These are phyloP conservation scores for Tinamus guttatus DNA, from an alignment of 2,113 vertebrate species.

Conservation along the genomic window DNA sequence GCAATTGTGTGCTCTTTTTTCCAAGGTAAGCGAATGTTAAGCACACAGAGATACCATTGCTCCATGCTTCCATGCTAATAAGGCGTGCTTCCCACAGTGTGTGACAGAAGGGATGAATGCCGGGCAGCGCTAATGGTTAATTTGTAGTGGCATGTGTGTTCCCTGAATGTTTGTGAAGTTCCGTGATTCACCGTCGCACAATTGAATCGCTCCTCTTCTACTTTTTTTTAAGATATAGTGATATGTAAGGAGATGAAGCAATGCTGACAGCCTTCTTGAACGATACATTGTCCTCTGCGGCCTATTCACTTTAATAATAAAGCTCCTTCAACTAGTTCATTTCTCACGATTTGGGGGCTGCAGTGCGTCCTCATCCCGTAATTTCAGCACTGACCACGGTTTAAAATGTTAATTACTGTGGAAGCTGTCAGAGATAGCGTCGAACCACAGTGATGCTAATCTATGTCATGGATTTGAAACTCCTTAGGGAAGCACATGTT, in stretches of 20 bases:
- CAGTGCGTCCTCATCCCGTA: constrained; percentile 53
- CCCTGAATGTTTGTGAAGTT: constrained; percentile 79
- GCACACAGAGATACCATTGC: constrained; percentile 62
- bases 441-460: constrained; percentile 75
- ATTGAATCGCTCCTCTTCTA: constrained; percentile 51
- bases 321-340: constrained; percentile 59
- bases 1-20: constrained; percentile 56
- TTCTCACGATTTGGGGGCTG: constrained; percentile 55
- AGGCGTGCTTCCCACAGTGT: constrained; percentile 82
- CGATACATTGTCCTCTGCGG: constrained; percentile 50
- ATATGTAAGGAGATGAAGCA: constrained; percentile 70
- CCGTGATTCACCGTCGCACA: constrained; percentile 77
- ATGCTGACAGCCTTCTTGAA: constrained; percentile 53
- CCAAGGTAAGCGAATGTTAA: constrained; percentile 69
- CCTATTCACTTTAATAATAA: constrained; percentile 43
- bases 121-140: constrained; percentile 79
- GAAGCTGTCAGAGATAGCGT: constrained; percentile 68
- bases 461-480: constrained; percentile 73
- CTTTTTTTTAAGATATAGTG: constrained; percentile 34
- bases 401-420: constrained; percentile 75
- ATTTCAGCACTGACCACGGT: constrained; percentile 51
- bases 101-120: constrained; percentile 83
- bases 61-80: constrained; percentile 77
- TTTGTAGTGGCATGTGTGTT: constrained; percentile 86
- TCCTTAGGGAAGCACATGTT: constrained; percentile 77